Evolutionary conservation across 2,797 vertebrate species (phyloP), one percentile per base, ranked within the genome.

Genomic region (Rachycentron canadum): DNA sequence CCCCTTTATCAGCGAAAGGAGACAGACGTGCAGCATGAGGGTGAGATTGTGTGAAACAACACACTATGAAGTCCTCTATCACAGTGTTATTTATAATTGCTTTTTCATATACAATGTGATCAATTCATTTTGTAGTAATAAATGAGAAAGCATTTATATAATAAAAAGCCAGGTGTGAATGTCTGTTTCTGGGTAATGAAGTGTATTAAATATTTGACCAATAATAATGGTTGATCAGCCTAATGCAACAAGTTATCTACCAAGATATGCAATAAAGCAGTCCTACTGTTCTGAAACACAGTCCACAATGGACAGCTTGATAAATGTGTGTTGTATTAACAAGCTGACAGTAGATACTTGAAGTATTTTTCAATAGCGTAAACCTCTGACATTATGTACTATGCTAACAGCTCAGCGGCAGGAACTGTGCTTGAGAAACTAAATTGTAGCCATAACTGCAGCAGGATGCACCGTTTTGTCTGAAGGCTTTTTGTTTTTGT

Each of bases 1-100:
- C 98, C 75, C 98, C 98, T 99, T 74, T 23, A 56, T 32, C 0
- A n/a, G 16, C 10, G 38, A 73, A 58, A 52, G 40, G 49, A 85
- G 34, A 86, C 23, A 85, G 10, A 69, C 2, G 45, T 23, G 17
- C 11, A 61, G 7, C 28, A 6, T 45, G 19, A 36, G 23, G 16
- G n/a, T 26, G 69, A 74, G 59, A 60, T 55, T 12, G 52, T 32
- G 10, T 74, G 11, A 63, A 68, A 77, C 13, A 43, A 9, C 19
- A 47, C 19, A 47, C 43, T 45, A 3, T 6, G 17, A 45, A 45
- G 14, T 16, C 14, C 16, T 43, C 41, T 43, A 17, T 43, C 14
- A 17, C 14, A 7, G 32, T 32, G 7, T 32, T 32, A 32, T 32
- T 43, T 43, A 43, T 17, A 43, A 43, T 43, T 5, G 16, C 14